These are phyloP conservation scores for Drosophila baimaii DNA, from an alignment of 1,140 invertebrate species.

Conservation along the genomic window DNA sequence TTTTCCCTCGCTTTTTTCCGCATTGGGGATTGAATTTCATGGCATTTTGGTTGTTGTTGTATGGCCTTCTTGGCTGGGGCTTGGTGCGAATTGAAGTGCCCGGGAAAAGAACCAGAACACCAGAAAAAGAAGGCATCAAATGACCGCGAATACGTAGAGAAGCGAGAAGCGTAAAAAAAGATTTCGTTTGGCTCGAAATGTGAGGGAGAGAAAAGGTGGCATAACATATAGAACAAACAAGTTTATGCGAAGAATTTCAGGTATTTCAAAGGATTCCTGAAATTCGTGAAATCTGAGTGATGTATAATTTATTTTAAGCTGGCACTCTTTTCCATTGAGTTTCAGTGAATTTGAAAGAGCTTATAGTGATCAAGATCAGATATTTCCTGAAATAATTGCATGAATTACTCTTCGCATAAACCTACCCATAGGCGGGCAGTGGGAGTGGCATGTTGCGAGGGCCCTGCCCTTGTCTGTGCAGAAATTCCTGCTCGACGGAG, in stretches of 20 bases:
- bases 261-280: not conserved
- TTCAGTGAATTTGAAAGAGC: not conserved
- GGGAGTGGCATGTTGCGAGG: constrained; percentile 26
- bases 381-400: not conserved
- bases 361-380: not conserved
- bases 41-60: constrained; percentile 24
- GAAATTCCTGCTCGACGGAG: constrained; percentile 32
- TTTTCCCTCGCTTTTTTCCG: constrained; percentile 19
- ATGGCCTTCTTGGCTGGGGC: constrained; percentile 14
- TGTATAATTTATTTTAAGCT: not conserved
- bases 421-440: not conserved
- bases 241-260: not conserved
- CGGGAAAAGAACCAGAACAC: constrained; percentile 9
- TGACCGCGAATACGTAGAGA: constrained; percentile 54
- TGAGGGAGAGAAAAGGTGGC: constrained; percentile 25
- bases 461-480: constrained; percentile 40
- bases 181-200: constrained; percentile 28
- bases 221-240: not conserved
- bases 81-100: constrained; percentile 47
- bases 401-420: not conserved
- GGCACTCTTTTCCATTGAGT: not conserved
- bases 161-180: constrained; percentile 33
- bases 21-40: constrained; percentile 67
- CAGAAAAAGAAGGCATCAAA: constrained; percentile 41
- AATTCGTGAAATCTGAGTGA: not conserved